Evolutionary conservation across 2,797 vertebrate genomes (phyloP).

Genomic region (Nothura maculosa): DNA sequence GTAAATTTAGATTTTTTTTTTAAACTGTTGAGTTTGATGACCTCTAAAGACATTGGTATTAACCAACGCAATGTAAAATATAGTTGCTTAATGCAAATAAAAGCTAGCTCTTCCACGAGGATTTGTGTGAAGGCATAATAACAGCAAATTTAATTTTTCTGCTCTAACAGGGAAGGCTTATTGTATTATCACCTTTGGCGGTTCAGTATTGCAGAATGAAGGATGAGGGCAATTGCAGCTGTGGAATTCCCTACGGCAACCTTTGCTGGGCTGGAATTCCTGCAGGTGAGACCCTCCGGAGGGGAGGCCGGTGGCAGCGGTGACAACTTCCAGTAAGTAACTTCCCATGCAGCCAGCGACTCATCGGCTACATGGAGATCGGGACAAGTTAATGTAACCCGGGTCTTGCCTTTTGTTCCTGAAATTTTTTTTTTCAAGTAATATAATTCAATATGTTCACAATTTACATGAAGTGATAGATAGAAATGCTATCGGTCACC

Average conservation of each 20-base stretch:
- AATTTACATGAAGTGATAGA: rapidly evolving
- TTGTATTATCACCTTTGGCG: slow-evolving; percentile 4
- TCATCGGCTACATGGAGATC: neutral
- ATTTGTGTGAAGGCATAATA: slow-evolving; percentile 1
- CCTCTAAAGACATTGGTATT: slow-evolving; percentile 59
- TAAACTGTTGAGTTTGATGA: slow-evolving; percentile 64
- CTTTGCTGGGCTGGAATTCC: neutral
- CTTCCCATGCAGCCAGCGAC: rapidly evolving
- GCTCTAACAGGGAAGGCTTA: neutral
- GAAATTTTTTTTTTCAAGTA: neutral
- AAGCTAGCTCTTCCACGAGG: neutral
- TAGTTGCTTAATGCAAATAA: neutral
- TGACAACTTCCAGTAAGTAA: neutral
- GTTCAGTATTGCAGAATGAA: neutral
- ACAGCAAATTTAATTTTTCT: slow-evolving; percentile 42
- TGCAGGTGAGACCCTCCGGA: neutral
- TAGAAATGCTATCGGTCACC: neutral
- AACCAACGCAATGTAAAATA: neutral
- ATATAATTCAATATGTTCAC: rapidly evolving
- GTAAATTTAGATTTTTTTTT: slow-evolving; percentile 73
- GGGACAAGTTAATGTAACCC: rapidly evolving
- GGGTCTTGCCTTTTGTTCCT: rapidly evolving
- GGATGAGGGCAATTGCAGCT: neutral
- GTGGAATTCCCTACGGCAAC: neutral
- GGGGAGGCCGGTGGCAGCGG: rapidly evolving